Conservation (phyloP, 2,888 invertebrate species). For the Apotomis turbidana region DNA sequence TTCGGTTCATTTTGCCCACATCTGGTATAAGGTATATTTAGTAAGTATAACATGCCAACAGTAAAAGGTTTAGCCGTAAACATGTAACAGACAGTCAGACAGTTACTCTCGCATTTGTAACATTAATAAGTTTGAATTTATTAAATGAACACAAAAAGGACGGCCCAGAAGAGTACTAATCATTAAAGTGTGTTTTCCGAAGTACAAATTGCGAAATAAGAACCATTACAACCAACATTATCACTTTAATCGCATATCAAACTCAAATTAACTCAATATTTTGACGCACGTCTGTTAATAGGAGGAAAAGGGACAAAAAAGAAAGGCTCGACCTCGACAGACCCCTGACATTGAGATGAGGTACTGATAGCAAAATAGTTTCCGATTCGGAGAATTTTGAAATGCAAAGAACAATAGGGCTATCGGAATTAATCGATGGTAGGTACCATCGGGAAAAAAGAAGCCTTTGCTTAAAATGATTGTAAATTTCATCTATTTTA, state of each 20-base stretch:
- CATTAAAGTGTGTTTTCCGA: neutral
- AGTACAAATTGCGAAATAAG: conserved; percentile 3
- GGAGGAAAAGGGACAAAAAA: conserved; percentile 42
- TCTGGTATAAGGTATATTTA: too few relatives aligned
- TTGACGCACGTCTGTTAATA: conserved; percentile 33
- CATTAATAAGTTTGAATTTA: too few relatives aligned
- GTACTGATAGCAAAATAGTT: conserved; percentile 42
- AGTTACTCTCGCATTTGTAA: too few relatives aligned
- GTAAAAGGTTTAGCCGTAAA: too few relatives aligned
- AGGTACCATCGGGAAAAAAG: conserved; percentile 31
- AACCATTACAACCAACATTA: conserved; percentile 9
- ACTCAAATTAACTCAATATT: conserved; percentile 38
- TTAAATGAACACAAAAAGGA: too few relatives aligned
- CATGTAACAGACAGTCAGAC: too few relatives aligned
- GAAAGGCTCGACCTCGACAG: conserved; percentile 39
- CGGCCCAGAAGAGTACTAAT: too few relatives aligned
- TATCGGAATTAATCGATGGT: conserved; percentile 25
- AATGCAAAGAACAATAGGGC: conserved; percentile 34
- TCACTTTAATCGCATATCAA: conserved; percentile 40
- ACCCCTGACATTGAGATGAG: conserved; percentile 45
- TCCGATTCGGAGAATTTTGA: conserved; percentile 24
- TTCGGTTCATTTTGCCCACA: too few relatives aligned
- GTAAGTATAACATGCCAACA: too few relatives aligned
- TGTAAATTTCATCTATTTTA: neutral
- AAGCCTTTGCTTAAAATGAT: neutral